Evolutionary conservation across 2,113 vertebrate genomes (phyloP), one percentile per base, ranked within the genome.

Genomic region (Lophura nycthemera): DNA sequence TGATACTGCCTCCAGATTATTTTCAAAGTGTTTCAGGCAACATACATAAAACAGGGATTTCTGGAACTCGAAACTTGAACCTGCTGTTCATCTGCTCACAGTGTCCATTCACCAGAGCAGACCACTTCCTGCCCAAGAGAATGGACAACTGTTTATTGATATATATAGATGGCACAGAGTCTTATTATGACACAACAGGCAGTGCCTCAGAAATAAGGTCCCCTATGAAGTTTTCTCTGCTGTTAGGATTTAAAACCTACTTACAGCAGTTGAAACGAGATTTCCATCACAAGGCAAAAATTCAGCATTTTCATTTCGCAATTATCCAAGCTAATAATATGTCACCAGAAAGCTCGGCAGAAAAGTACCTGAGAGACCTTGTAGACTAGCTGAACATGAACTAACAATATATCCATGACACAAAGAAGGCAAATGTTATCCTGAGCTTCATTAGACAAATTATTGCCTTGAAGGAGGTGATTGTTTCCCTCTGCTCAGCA

Each of bases 41-140:
- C 24, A 19, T 42, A 34, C 0, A 8, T 45, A 69, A 4, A 63
- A 34, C 0, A 7, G 47, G 64, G 6, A 54, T 47, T 56, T 71
- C 21, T 71, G 47, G 22, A 80, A 43, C 34, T 12, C 34, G 19
- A 84, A 89, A 85, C 9, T 3, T 85, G 25, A 29, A n/a, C 11
- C 6, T 79, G 36, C 4, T 27, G 18, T 16, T 13, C 43, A 21
- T n/a, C 27, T 75, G 21, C 18, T 65, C 25, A 4, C 27, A 22
- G n/a, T 64, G 16, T 60, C 18, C 40, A 69, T 0, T 69, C 16
- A 48, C n/a, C 45, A 66, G n/a, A 76, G 82, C 18, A 61, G 40
- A 66, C 27, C 1, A 2, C 18, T 75, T 7, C 13, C 32, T 83
- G 36, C 42, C 63, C 56, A 7, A 54, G 20, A 57, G 18, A 29